phyloP scores from a whole-genome alignment of 2,797 vertebrate species.

The Phalanger gymnotis region DNA sequence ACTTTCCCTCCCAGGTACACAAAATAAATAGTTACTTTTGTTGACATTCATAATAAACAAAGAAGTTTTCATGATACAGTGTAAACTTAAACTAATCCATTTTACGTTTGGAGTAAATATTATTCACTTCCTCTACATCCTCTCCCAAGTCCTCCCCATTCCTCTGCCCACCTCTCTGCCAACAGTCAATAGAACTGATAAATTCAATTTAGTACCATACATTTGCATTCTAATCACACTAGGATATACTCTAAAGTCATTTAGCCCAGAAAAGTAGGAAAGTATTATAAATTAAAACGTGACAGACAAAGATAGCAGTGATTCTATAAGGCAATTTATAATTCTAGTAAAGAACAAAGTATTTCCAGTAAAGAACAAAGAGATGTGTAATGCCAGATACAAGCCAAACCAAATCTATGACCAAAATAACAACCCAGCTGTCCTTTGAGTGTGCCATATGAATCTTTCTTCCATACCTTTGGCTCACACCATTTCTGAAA shows the following conservation, averaged over 20 bases:
- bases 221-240: slow-evolving; percentile 1
- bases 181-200: neutral
- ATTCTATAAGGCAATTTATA: slow-evolving; percentile 2
- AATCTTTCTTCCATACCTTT: neutral
- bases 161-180: neutral
- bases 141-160: neutral
- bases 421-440: neutral
- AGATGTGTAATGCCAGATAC: neutral
- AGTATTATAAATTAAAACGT: neutral
- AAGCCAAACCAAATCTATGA: neutral
- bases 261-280: neutral
- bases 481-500: neutral
- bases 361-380: neutral
- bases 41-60: slow-evolving; percentile 6
- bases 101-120: slow-evolving; percentile 16
- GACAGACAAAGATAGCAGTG: neutral
- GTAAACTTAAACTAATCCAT: neutral
- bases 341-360: slow-evolving; percentile 4
- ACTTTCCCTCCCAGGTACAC: slow-evolving; percentile 18
- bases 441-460: neutral
- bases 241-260: neutral
- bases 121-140: neutral
- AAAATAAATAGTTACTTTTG: slow-evolving; percentile 11
- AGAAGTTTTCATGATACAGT: neutral
- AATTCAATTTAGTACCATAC: neutral